These are phyloP conservation scores for Lophius piscatorius DNA, from an alignment of 2,113 vertebrate genomes.

Conservation along the genomic window DNA sequence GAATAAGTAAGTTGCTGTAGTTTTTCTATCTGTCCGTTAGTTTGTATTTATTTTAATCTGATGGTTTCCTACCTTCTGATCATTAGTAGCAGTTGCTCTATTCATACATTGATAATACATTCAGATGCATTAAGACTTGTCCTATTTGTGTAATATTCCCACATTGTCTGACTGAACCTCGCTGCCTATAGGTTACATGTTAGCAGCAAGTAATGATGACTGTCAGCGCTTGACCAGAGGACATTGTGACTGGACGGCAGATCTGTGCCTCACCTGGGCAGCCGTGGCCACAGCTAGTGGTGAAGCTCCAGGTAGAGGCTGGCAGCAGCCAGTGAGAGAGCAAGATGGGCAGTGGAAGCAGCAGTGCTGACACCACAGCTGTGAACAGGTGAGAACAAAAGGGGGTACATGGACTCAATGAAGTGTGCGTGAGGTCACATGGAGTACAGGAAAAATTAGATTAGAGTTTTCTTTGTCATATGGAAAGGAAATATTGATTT, in stretches of 20 bases:
- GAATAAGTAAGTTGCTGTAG: no score
- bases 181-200: slow-evolving; percentile 25
- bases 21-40: no score
- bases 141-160: slow-evolving; percentile 41
- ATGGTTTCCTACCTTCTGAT: no score
- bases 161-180: slow-evolving; percentile 42
- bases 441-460: neutral
- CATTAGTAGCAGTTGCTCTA: no score
- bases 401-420: neutral
- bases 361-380: slow-evolving; percentile 54
- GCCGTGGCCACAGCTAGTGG: slow-evolving; percentile 20
- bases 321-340: slow-evolving; percentile 26
- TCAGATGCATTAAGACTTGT: slow-evolving; percentile 22
- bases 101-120: neutral
- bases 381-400: slow-evolving; percentile 55
- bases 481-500: neutral
- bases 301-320: slow-evolving; percentile 29
- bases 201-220: slow-evolving; percentile 55
- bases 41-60: no score
- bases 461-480: neutral
- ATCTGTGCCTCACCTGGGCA: slow-evolving; percentile 62
- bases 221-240: slow-evolving; percentile 53
- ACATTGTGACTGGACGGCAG: slow-evolving; percentile 37
- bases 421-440: neutral
- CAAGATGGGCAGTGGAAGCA: slow-evolving; percentile 76